These are phyloP conservation scores for Macrobrachium rosenbergii DNA, from an alignment of 1,140 invertebrate genomes.

Conservation along the genomic window DNA sequence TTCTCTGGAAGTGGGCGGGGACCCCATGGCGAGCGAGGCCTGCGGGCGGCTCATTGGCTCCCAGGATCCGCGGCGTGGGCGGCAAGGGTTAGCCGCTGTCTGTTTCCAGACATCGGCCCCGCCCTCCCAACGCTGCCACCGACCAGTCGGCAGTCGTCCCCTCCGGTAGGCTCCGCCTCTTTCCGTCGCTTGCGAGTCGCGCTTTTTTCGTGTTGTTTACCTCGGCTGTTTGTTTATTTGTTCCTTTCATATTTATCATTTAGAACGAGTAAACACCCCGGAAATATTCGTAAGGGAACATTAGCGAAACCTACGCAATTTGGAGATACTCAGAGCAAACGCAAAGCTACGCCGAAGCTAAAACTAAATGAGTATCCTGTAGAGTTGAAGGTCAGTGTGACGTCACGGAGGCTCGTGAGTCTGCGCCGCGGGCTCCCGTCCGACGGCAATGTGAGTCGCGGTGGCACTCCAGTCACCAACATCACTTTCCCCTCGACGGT, in stretches of 20 bases:
- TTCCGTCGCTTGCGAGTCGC: background rate
- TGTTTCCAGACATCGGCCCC: background rate
- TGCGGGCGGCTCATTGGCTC: constrained; percentile 31
- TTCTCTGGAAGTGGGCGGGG: background rate
- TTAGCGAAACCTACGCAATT: too few relatives aligned
- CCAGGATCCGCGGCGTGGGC: background rate
- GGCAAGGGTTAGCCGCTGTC: constrained; percentile 19
- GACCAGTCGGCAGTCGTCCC: background rate
- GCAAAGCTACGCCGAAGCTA: too few relatives aligned
- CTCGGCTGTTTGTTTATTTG: too few relatives aligned
- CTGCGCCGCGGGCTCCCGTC: background rate
- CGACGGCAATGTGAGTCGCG: background rate
- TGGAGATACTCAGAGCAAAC: too few relatives aligned
- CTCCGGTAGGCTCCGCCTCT: background rate
- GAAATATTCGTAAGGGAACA: too few relatives aligned
- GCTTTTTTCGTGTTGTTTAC: background rate
- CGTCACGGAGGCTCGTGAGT: constrained; percentile 24
- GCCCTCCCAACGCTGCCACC: background rate
- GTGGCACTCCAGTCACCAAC: constrained; percentile 37
- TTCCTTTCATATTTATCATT: too few relatives aligned
- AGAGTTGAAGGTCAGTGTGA: constrained; percentile 42
- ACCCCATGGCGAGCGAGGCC: constrained; percentile 10
- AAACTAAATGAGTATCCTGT: background rate
- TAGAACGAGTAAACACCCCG: too few relatives aligned
- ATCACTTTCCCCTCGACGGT: constrained; percentile 37